Evolutionary conservation across 2,113 vertebrate species (phyloP).

Genomic region (Butorides virescens): DNA sequence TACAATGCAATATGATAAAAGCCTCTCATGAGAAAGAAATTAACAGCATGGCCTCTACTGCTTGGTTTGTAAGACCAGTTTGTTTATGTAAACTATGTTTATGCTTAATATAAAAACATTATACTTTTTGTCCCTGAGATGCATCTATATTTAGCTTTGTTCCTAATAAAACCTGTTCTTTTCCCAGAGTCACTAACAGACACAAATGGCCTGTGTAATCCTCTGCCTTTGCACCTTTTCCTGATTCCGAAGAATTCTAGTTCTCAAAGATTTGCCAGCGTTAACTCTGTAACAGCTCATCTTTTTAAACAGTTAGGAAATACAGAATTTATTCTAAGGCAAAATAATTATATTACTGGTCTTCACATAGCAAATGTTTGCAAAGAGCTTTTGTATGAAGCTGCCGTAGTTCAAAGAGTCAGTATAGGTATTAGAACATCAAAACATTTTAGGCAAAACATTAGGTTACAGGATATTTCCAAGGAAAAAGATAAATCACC

Average conservation of each 20-base stretch:
- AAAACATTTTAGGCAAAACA: neutral
- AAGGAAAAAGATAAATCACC: neutral
- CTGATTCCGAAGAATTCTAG: neutral
- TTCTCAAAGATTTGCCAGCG: neutral
- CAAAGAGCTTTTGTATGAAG: constrained; percentile 23
- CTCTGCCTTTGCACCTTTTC: neutral
- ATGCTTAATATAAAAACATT: neutral
- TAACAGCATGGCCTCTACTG: neutral
- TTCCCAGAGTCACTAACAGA: neutral
- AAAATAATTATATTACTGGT: constrained; percentile 9
- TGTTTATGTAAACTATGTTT: neutral
- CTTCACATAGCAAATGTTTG: constrained; percentile 18
- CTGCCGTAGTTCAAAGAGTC: constrained; percentile 14
- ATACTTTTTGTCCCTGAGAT: neutral
- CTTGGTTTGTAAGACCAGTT: neutral
- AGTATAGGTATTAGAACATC: constrained; percentile 7
- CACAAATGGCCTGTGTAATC: neutral
- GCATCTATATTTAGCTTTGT: neutral
- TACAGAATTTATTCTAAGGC: neutral
- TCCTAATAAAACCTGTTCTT: neutral
- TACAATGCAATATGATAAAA: neutral
- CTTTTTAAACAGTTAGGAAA: neutral
- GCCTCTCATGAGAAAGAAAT: neutral
- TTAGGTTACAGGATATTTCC: neutral
- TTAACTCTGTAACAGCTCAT: neutral